Percentiles rank a stretch among this genome's conserved stretches.
Evolutionary conservation across 64 coral and sea anemone genomes (phyloP).

Genomic region (Dendrophyllia cribrosa): DNA sequence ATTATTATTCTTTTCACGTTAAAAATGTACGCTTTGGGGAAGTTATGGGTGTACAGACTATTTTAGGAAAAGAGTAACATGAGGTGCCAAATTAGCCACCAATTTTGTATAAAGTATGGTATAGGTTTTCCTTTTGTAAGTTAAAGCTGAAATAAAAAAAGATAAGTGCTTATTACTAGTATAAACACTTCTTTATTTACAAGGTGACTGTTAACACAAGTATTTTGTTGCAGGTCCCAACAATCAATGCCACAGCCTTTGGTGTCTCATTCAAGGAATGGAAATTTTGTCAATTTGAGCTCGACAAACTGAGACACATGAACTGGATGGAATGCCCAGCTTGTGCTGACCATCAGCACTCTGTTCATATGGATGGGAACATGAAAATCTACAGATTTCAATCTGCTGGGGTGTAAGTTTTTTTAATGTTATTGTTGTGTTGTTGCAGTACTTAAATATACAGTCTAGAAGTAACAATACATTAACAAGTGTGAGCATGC

Average conservation of each 20-base stretch:
- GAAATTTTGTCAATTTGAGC: slow-evolving; percentile 75
- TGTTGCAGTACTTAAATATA: no score
- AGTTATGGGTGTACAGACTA: no score
- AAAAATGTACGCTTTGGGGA: no score
- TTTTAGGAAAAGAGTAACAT: no score
- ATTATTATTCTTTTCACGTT: no score
- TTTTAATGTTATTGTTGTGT: neutral
- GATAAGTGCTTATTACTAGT: neutral
- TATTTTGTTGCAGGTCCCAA: slow-evolving; percentile 11
- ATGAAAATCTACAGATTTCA: slow-evolving; percentile 86
- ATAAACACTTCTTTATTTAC: neutral
- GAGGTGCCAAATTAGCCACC: no score
- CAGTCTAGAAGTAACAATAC: no score
- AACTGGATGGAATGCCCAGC: slow-evolving; percentile 77
- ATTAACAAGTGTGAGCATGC: no score
- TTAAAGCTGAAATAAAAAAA: no score
- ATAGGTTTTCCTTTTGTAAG: no score
- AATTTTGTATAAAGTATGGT: no score
- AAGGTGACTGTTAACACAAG: neutral
- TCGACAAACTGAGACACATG: slow-evolving; percentile 27
- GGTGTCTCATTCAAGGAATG: slow-evolving; percentile 63
- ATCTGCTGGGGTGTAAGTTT: slow-evolving; percentile 66
- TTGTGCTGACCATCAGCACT: slow-evolving; percentile 67
- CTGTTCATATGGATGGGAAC: slow-evolving; percentile 84
- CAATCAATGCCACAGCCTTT: slow-evolving; percentile 66